phyloP scores from a whole-genome alignment of 2,797 vertebrate genomes.

The Aplochiton taeniatus region DNA sequence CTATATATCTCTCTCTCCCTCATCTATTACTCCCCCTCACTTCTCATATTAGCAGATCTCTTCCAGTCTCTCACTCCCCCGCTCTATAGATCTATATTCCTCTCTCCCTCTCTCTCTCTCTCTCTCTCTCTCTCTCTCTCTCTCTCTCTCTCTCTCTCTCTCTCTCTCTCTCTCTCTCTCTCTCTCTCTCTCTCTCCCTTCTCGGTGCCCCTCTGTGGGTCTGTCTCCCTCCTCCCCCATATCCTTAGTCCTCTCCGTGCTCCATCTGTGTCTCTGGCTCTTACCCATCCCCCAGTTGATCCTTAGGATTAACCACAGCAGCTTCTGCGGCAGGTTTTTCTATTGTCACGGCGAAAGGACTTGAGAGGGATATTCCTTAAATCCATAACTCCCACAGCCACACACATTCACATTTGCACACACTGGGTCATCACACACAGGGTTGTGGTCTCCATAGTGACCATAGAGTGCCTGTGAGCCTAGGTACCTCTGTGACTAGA shows the following conservation, averaged over 20 bases:
- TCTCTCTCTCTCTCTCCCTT: conserved; percentile 39
- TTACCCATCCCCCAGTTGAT: conserved; percentile 43
- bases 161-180: conserved; percentile 16
- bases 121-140: conserved; percentile 20
- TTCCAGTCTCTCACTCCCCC: conserved; percentile 23
- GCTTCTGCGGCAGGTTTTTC: conserved; percentile 52
- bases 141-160: conserved; percentile 24
- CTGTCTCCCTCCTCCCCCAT: conserved; percentile 5
- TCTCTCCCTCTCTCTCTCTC: conserved; percentile 19
- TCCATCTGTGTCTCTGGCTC: not conserved
- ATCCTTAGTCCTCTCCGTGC: conserved; percentile 1
- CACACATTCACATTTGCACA: not conserved
- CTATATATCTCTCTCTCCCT: not conserved
- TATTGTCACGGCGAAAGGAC: conserved; percentile 59
- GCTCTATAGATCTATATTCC: conserved; percentile 5
- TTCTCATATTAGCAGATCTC: conserved; percentile 33
- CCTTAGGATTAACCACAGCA: conserved; percentile 56
- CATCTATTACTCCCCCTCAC: conserved; percentile 33
- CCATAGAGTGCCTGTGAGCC: conserved; percentile 32
- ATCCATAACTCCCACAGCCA: conserved; percentile 27
- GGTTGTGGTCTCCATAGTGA: conserved; percentile 55
- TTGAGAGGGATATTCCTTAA: conserved; percentile 51
- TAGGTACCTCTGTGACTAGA: conserved; percentile 39
- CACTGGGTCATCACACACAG: conserved; percentile 3
- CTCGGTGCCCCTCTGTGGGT: conserved; percentile 17